Conservation (phyloP, 2,113 vertebrate genomes). For the Cottus gobio region DNA sequence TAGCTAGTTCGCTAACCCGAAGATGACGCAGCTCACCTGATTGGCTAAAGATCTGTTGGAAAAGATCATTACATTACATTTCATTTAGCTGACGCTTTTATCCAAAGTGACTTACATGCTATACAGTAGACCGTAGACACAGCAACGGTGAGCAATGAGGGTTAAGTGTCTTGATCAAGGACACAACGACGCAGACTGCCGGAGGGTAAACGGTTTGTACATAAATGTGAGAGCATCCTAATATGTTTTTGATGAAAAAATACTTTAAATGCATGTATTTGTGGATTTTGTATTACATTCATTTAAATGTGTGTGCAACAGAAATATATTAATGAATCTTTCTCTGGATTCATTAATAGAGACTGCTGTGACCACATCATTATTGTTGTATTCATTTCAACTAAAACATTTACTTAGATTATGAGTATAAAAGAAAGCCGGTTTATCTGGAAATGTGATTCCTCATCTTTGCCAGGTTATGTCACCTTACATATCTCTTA, state of each 20-base stretch:
- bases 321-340: background rate
- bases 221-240: background rate
- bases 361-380: background rate
- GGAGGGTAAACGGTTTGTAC: background rate
- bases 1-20: no score
- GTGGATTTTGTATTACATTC: no score
- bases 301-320: background rate
- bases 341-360: background rate
- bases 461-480: background rate
- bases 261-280: background rate
- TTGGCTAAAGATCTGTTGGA: background rate
- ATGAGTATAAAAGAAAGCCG: background rate
- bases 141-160: no score
- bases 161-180: no score
- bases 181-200: no score
- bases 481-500: background rate
- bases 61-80: no score
- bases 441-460: background rate
- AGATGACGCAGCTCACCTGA: no score
- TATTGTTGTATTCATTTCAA: background rate
- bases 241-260: background rate
- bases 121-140: no score
- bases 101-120: no score
- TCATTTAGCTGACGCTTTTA: no score
- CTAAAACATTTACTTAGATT: background rate